Conservation (phyloP, 2,888 invertebrate genomes). For the Aquatica leii region DNA sequence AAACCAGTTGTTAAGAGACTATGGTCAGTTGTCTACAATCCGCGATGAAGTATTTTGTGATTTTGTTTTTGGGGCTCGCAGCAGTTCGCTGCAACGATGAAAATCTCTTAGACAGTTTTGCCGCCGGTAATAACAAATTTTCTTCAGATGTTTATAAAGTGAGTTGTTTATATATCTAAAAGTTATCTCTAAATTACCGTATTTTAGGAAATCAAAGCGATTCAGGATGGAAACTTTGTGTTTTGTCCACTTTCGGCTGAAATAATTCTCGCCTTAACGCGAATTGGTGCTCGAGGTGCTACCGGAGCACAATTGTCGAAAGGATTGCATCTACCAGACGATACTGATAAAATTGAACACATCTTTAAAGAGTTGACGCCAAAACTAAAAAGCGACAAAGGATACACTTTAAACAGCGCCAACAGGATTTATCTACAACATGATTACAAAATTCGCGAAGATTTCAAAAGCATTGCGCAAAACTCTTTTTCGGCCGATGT, state of each 20-base stretch:
- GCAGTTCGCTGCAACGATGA: not conserved
- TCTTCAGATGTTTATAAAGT: not conserved
- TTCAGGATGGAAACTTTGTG: not conserved
- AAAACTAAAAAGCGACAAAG: not conserved
- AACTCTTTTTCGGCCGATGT: slow-evolving; percentile 70
- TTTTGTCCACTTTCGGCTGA: slow-evolving; percentile 4
- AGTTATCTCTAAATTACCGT: not conserved
- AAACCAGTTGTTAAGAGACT: too few relatives aligned
- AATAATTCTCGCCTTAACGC: slow-evolving; percentile 4
- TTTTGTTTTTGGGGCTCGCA: not conserved
- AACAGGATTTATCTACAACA: not conserved
- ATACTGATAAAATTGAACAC: not conserved
- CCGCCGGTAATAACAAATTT: not conserved
- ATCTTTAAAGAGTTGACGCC: not conserved
- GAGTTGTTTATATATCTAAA: not conserved
- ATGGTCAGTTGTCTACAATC: too few relatives aligned
- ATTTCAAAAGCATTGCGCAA: slow-evolving; percentile 66
- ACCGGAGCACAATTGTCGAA: not conserved
- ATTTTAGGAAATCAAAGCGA: not conserved
- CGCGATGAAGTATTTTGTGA: not conserved
- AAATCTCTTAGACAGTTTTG: not conserved
- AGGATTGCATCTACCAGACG: not conserved
- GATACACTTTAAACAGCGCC: not conserved
- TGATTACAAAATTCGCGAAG: slow-evolving; percentile 41
- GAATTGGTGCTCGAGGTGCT: not conserved